Percentiles rank a stretch among this genome's conserved stretches.
phyloP scores from a whole-genome alignment of 30 jellyfish, hydroid and myxozoan genomes.

The Chrysaora quinquecirrha region DNA sequence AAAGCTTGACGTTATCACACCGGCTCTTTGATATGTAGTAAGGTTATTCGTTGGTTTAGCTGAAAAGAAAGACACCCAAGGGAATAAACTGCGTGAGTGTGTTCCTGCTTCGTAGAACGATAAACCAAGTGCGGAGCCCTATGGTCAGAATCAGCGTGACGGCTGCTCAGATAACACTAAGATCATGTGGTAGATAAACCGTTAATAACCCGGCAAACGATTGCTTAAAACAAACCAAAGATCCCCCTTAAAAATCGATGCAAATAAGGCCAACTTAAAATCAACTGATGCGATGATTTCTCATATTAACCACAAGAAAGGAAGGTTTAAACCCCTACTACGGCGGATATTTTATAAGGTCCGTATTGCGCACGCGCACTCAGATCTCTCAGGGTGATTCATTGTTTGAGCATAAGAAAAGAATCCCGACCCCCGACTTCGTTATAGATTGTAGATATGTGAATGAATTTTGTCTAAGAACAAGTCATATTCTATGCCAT shows the following conservation, averaged over 20 bases:
- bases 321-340: conserved; percentile 68
- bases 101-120: not conserved
- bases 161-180: not conserved
- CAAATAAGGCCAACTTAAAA: not conserved
- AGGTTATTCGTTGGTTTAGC: not conserved
- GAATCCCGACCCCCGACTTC: conserved; percentile 83
- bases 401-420: conserved; percentile 63
- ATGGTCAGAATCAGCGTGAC: conserved; percentile 61
- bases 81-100: not conserved
- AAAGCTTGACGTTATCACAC: not conserved
- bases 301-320: conserved; percentile 66
- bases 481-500: conserved; percentile 31
- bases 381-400: conserved; percentile 55
- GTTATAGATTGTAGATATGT: conserved; percentile 57
- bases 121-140: conserved; percentile 54
- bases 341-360: conserved; percentile 42
- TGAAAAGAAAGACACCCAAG: conserved; percentile 15
- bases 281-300: conserved; percentile 37
- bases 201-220: conserved; percentile 19
- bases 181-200: conserved; percentile 28
- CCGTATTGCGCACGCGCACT: conserved; percentile 84
- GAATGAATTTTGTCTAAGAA: conserved; percentile 33
- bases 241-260: conserved; percentile 24
- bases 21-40: not conserved
- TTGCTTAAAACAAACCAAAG: not conserved